Evolutionary conservation across 2,113 vertebrate species (phyloP).

Genomic region (Pantherophis guttatus): DNA sequence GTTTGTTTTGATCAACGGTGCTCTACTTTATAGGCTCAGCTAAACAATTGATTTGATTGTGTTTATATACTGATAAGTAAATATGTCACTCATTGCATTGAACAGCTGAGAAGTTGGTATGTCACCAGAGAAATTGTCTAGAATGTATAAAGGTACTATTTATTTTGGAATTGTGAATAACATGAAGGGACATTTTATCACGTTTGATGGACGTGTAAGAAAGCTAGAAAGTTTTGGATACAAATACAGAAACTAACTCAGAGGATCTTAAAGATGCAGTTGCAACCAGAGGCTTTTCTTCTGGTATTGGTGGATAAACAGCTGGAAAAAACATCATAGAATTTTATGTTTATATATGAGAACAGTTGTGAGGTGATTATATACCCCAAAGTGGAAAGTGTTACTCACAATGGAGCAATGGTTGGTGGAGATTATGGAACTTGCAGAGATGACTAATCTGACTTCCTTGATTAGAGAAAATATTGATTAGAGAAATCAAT

Average conservation of each 20-base stretch:
- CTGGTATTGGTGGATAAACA: neutral
- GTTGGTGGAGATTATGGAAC: neutral
- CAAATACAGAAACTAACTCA: neutral
- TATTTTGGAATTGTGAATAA: neutral
- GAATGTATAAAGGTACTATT: neutral
- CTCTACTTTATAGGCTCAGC: constrained; percentile 46
- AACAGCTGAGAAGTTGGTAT: constrained; percentile 46
- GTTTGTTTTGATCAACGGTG: constrained; percentile 52
- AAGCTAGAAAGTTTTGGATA: neutral
- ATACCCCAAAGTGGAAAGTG: neutral
- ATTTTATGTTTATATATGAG: neutral
- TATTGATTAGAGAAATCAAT: too few species aligned
- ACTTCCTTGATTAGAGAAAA: neutral
- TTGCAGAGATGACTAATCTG: neutral
- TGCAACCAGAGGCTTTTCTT: neutral
- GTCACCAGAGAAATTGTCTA: neutral
- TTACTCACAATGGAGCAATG: neutral
- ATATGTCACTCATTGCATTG: constrained; percentile 61
- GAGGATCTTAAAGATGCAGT: neutral
- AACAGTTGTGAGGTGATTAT: neutral
- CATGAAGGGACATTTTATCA: neutral
- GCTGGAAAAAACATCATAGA: neutral
- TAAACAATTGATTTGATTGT: constrained; percentile 58
- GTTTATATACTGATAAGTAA: constrained; percentile 50
- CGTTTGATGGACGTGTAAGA: neutral